These are phyloP conservation scores for Rhipidura dahli DNA, from an alignment of 2,113 vertebrate species.

Conservation along the genomic window DNA sequence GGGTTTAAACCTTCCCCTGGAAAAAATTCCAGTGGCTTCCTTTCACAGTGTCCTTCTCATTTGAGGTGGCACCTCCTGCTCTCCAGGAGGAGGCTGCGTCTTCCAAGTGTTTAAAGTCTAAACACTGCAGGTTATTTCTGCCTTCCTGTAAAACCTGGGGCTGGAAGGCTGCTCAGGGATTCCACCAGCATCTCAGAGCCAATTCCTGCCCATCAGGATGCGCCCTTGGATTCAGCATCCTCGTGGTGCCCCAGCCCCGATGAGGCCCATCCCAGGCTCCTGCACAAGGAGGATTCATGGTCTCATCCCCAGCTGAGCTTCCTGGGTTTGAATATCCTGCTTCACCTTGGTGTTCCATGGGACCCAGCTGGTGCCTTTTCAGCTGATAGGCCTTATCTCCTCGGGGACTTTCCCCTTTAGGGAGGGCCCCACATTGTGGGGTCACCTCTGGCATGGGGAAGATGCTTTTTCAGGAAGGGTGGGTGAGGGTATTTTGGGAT, in stretches of 20 bases:
- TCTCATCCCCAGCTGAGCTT: background rate
- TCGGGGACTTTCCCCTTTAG: rapidly evolving
- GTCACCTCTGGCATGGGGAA: background rate
- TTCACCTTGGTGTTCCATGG: background rate
- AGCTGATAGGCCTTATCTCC: background rate
- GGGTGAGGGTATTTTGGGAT: background rate
- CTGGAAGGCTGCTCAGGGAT: background rate
- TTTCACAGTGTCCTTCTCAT: background rate
- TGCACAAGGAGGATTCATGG: background rate
- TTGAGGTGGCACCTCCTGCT: background rate
- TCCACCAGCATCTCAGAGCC: background rate
- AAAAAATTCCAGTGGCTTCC: background rate
- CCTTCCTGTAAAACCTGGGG: background rate
- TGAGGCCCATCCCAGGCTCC: background rate
- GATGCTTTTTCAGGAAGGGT: background rate
- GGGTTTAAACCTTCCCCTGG: background rate
- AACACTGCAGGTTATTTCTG: background rate
- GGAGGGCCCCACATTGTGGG: rapidly evolving
- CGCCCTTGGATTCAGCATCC: background rate
- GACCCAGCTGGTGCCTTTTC: background rate
- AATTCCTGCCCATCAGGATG: background rate
- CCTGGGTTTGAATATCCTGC: background rate
- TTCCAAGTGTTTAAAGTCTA: background rate
- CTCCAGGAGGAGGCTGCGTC: background rate
- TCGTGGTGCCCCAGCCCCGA: rapidly evolving